Evolutionary conservation across 2,797 vertebrate species (phyloP).

Genomic region (Rhinichthys osculus): DNA sequence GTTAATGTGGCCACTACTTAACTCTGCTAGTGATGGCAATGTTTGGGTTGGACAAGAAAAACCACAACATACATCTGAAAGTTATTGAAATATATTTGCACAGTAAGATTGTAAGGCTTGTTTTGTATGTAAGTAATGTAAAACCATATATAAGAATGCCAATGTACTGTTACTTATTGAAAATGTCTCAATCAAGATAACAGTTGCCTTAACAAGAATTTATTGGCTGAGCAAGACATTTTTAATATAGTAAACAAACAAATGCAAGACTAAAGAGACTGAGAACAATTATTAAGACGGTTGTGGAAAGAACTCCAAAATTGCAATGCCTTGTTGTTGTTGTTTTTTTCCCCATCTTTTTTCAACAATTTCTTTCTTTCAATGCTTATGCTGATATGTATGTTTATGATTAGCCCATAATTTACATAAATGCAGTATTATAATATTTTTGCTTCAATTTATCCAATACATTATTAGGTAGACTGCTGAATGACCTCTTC

Average conservation of each 20-base stretch:
- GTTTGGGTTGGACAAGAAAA: background rate
- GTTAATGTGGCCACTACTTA: too few species aligned
- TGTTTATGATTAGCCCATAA: background rate
- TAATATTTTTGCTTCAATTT: conserved; percentile 12
- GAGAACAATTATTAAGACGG: background rate
- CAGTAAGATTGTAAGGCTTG: too few species aligned
- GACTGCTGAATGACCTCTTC: conserved; percentile 34
- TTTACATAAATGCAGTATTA: conserved; percentile 13
- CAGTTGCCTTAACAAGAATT: background rate
- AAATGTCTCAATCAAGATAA: background rate
- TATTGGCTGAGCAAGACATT: background rate
- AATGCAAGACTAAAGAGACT: background rate
- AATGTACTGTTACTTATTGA: background rate
- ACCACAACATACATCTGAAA: background rate
- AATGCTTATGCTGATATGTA: background rate
- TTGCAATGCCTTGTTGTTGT: background rate
- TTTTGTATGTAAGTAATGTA: background rate
- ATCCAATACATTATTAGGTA: conserved; percentile 12
- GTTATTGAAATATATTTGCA: background rate
- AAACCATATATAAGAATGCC: background rate
- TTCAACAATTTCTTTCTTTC: background rate
- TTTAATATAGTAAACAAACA: background rate
- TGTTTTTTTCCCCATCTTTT: background rate
- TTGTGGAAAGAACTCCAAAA: background rate
- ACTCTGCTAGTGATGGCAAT: background rate